Percentiles rank a stretch among this genome's conserved stretches.
Conservation (phyloP, 2,888 invertebrate species). For the Flexamia atlantica region DNA sequence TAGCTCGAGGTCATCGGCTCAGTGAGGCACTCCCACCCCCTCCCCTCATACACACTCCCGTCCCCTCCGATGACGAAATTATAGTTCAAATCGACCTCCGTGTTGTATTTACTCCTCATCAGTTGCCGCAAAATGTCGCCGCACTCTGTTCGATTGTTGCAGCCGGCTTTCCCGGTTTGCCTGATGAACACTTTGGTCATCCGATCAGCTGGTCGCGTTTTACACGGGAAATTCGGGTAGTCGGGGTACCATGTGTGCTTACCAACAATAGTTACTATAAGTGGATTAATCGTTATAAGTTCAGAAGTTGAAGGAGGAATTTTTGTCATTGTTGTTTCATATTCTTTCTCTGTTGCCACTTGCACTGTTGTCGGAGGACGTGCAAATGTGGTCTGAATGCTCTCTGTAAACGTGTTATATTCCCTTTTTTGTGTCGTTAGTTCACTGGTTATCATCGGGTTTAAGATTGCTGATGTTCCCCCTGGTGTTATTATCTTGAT, state of each 20-base stretch:
- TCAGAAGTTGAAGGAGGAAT: background rate
- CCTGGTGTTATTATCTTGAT: background rate
- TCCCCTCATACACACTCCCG: conserved; percentile 1
- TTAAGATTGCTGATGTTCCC: background rate
- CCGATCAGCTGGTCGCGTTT: background rate
- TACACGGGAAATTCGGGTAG: background rate
- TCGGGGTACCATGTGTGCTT: background rate
- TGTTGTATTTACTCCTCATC: background rate
- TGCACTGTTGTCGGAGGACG: background rate
- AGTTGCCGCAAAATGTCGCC: background rate
- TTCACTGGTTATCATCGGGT: background rate
- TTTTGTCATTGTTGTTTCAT: background rate
- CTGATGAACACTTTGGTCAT: background rate
- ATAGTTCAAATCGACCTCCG: background rate
- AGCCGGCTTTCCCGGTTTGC: background rate
- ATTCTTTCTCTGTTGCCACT: background rate
- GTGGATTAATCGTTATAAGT: background rate
- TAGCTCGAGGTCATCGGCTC: background rate
- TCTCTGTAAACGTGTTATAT: background rate
- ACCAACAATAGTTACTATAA: background rate
- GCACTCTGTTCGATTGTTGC: background rate
- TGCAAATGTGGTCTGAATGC: background rate
- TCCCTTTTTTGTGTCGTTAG: background rate
- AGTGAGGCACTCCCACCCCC: conserved; percentile 2
- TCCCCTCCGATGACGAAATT: conserved; percentile 18